phyloP scores from a whole-genome alignment of 2,113 vertebrate genomes.

The Vidua macroura region DNA sequence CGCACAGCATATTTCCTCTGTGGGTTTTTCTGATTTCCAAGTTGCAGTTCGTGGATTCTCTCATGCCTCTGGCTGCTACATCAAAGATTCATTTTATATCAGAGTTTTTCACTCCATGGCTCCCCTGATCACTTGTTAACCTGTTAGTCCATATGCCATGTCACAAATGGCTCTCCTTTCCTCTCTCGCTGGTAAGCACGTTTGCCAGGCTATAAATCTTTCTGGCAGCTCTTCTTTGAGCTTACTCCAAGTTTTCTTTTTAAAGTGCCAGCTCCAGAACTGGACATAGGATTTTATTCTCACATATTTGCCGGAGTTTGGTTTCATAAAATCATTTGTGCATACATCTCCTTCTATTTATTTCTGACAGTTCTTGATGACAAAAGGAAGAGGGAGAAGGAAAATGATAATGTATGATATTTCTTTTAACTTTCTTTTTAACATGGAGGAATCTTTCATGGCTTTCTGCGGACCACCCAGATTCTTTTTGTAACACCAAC shows the following conservation, averaged over 20 bases:
- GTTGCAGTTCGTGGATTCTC: not conserved
- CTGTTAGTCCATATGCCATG: not conserved
- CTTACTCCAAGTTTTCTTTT: constrained; percentile 13
- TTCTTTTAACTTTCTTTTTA: not conserved
- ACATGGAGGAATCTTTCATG: not conserved
- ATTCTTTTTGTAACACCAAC: not conserved
- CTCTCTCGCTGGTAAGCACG: not conserved
- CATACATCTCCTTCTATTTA: not conserved
- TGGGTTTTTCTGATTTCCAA: constrained; percentile 26
- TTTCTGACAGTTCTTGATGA: not conserved
- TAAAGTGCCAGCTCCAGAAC: not conserved
- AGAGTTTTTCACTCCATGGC: not conserved
- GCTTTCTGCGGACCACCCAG: not conserved
- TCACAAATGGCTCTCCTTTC: not conserved
- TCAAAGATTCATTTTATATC: constrained; percentile 34
- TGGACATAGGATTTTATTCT: constrained; percentile 8
- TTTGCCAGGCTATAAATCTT: constrained; percentile 30
- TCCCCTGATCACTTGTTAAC: constrained; percentile 13
- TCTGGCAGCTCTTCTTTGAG: constrained; percentile 36
- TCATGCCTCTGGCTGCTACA: constrained; percentile 24
- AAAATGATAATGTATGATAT: not conserved
- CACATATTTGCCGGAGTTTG: not conserved
- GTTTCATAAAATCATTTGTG: not conserved
- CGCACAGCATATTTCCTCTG: not conserved
- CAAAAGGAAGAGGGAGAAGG: constrained; percentile 7